Evolutionary conservation across 2,113 vertebrate species (phyloP).

Genomic region (Dipodomys ordii): DNA sequence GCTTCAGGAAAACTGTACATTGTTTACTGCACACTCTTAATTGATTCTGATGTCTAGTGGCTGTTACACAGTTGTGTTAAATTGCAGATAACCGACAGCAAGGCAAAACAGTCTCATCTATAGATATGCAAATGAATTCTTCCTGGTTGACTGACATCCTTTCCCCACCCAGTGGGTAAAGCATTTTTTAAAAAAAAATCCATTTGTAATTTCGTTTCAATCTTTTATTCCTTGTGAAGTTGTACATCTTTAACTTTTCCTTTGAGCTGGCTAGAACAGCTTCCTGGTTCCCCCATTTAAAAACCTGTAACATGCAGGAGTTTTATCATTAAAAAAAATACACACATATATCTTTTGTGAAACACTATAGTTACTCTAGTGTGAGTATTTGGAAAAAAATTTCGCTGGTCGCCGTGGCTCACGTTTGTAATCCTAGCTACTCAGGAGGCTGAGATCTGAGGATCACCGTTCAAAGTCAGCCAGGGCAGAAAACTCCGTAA

Average conservation of each 20-base stretch:
- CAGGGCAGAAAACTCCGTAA: too few species aligned
- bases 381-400: slow-evolving; percentile 37
- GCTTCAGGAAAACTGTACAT: neutral
- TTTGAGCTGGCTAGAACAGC: slow-evolving; percentile 24
- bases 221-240: slow-evolving; percentile 24
- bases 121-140: neutral
- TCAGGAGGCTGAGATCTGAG: too few species aligned
- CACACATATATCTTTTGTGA: slow-evolving; percentile 10
- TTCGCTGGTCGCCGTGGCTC: neutral
- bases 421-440: too few species aligned
- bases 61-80: slow-evolving; percentile 18
- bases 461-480: too few species aligned
- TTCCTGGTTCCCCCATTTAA: neutral
- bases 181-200: neutral
- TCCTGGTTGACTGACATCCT: neutral
- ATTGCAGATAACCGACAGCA: neutral
- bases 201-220: slow-evolving; percentile 18
- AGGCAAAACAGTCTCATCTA: slow-evolving; percentile 11
- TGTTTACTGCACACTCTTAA: neutral
- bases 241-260: slow-evolving; percentile 31
- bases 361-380: neutral
- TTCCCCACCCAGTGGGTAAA: slow-evolving; percentile 12
- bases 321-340: slow-evolving; percentile 16
- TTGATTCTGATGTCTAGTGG: neutral
- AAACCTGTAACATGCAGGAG: slow-evolving; percentile 7